Evolutionary conservation across 2,113 vertebrate species (phyloP), one percentile per base, ranked within the genome.

Genomic region (Collichthys lucidus): DNA sequence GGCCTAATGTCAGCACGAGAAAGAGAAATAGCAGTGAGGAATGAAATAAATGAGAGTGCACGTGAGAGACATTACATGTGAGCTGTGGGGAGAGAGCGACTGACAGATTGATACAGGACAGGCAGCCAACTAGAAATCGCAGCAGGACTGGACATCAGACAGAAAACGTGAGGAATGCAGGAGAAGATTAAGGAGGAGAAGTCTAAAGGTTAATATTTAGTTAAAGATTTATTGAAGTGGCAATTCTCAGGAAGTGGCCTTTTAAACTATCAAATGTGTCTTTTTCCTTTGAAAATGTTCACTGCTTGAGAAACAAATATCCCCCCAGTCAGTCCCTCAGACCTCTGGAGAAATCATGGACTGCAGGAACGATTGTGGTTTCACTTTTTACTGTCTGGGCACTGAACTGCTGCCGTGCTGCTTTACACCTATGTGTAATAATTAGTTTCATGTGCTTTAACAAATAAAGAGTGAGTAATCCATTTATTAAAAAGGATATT

Each of bases 1-100:
- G 84, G 69, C 71, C 79, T 75, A 76, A 86, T 84, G 84, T 89
- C 74, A 74, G 71, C 53, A 17, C 0, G 17, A 61, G 31, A 24
- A 70, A 56, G 53, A 50, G 71, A 61, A 66, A 75, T 53, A 59
- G 68, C n/a, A 31, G 24, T 3, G 42, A 73, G 49, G 44, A 29
- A 52, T 55, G 16, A 26, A 55, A 55, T 47, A 71, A 74, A 78
- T 53, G 67, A 83, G 44, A 47, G 66, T 40, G 61, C 55, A 69
- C 15, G 40, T 59, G 57, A 80, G 75, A 74, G 57, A 73, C 31
- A 70, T 22, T 74, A 61, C 66, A 53, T 74, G 46, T 15, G 35
- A 67, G 49, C 77, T 44, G 35, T 49, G 24, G 63, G 29, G 62
- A 63, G 17, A 29, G 31, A 52, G 67, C 35, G 44, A 77, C 61